Conservation (phyloP, 1,140 invertebrate species). For the Anastrepha ludens region DNA sequence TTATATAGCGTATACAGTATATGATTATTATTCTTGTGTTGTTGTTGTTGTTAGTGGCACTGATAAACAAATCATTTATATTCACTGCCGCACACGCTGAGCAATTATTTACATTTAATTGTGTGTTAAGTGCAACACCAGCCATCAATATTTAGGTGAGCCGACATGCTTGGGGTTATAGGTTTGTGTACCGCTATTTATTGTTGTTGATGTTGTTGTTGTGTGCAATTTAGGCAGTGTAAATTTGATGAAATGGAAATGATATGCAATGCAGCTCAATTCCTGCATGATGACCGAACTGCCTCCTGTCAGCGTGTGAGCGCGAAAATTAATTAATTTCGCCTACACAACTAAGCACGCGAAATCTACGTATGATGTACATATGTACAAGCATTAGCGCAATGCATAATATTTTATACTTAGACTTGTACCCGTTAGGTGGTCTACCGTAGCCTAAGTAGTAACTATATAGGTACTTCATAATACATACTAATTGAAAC, state of each 20-base stretch:
- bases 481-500: too few relatives aligned
- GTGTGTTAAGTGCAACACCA: conserved; percentile 33
- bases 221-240: conserved; percentile 32
- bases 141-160: not conserved
- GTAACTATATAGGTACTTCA: too few relatives aligned
- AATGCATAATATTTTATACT: too few relatives aligned
- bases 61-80: conserved; percentile 46
- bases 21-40: not conserved
- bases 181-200: not conserved
- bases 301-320: not conserved
- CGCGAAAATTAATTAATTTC: conserved; percentile 47
- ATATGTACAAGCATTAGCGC: too few relatives aligned
- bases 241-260: conserved; percentile 48
- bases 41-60: conserved; percentile 6
- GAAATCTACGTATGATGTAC: too few relatives aligned
- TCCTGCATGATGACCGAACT: not conserved
- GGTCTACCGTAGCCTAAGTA: too few relatives aligned
- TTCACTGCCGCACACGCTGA: conserved; percentile 36
- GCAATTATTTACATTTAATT: conserved; percentile 50
- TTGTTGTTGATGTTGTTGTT: not conserved
- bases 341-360: not conserved
- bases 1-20: not conserved
- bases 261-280: conserved; percentile 45
- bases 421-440: too few relatives aligned
- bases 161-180: not conserved